Evolutionary conservation across 1,140 invertebrate species (phyloP).

Genomic region (Sitophilus oryzae): DNA sequence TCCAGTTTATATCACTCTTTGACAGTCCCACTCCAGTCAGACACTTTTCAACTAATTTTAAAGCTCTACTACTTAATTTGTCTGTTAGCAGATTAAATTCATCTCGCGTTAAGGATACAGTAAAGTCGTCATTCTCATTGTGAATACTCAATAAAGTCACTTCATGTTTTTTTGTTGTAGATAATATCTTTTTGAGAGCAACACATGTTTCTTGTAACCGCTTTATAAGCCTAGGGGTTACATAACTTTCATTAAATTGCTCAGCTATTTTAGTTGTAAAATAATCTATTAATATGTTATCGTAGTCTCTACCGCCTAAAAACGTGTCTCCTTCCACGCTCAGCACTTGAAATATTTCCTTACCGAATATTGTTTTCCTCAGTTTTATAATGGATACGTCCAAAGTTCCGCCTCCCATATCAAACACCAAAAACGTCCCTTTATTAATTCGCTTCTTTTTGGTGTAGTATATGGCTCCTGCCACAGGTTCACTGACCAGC

Average conservation of each 20-base stretch:
- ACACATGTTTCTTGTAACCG: background rate
- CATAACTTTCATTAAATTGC: background rate
- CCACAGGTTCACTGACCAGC: slow-evolving; percentile 64
- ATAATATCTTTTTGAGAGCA: background rate
- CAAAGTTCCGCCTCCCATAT: slow-evolving; percentile 71
- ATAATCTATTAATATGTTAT: slow-evolving; percentile 47
- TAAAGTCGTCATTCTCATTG: slow-evolving; percentile 51
- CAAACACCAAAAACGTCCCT: slow-evolving; percentile 50
- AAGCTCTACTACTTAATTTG: slow-evolving; percentile 55
- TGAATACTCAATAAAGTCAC: background rate
- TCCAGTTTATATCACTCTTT: slow-evolving; percentile 48
- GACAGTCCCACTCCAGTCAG: slow-evolving; percentile 7
- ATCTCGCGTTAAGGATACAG: slow-evolving; percentile 54
- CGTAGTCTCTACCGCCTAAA: slow-evolving; percentile 67
- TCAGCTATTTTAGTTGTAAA: background rate
- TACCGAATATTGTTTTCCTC: no score
- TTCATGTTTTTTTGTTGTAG: background rate
- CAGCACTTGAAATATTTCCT: no score
- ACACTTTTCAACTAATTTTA: slow-evolving; percentile 14
- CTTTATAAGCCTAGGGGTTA: background rate
- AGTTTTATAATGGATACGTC: slow-evolving; percentile 71
- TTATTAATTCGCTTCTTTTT: background rate
- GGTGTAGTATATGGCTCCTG: slow-evolving; percentile 60
- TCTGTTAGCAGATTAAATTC: slow-evolving; percentile 69
- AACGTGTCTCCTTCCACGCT: slow-evolving; percentile 64